Base-by-base conservation (phyloP, 2,797 vertebrate genomes). In the Gymnodraco acuticeps region DNA sequence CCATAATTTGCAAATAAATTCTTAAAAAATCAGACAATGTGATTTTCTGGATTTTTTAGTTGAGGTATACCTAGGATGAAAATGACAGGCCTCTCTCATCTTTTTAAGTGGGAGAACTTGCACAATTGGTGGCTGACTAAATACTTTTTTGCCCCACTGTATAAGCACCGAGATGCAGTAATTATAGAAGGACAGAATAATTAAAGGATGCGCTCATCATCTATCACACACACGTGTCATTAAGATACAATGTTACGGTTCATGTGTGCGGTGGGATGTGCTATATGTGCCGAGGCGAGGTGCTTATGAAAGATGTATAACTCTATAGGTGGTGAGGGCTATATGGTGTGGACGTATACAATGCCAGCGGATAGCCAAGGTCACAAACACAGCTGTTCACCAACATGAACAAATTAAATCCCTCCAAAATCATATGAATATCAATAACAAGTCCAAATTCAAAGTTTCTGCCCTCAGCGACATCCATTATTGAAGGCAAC, bases 191-290 rank as follows among this genome's bases (percentile, higher is more conserved):
- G 70, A 63, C 61, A 53, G 81, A 80, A 82, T 89, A 83, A 90
- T 88, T 90, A 88, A 86, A 82, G 74, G 79, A 88, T 61, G 71
- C 62, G 31, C 79, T 78, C 70, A 38, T 76, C 75, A 87, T 89
- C 79, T 70, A 83, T 90, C 82, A 86, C 45, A 42, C 6, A 86
- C 42, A 42, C 6, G 2, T 42, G 46, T 70, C 65, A 68, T 82
- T 77, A 75, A 60, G 77, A 72, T 81, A 71, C 71, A 84, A 81
- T 52, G 69, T 74, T 71, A 64, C 2, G 3, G 77, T 65, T 74
- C 47, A 31, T 61, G 69, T 19, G 59, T 68, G 69, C 20, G 77
- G 27, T 66, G 53, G 52, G 70, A 66, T 55, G 70, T 58, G 70
- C 61, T 61, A 41, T 64, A 77, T 5, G 31, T 60, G 75, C 45